Evolutionary conservation across 35 echinoderm and acorn worm species (phyloP).

Genomic region (Ophioderma brevispina): DNA sequence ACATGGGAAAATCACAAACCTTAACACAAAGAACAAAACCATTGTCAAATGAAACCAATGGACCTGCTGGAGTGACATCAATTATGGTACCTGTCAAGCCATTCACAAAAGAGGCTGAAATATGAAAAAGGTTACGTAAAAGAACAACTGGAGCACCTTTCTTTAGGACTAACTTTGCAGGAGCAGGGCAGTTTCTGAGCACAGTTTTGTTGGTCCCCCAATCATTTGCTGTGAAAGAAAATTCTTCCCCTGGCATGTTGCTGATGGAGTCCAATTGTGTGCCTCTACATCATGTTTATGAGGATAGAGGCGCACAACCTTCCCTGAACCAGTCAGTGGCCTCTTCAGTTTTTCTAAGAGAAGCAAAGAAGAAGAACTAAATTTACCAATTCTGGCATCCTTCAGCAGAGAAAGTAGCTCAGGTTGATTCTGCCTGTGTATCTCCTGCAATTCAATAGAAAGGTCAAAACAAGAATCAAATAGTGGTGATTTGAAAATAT

Average conservation of each 20-base stretch:
- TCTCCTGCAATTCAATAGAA: neutral
- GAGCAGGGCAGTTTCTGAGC: neutral
- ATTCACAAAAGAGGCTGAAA: neutral
- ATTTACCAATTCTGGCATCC: neutral
- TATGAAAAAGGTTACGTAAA: neutral
- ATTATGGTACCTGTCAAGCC: neutral
- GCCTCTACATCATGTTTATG: neutral
- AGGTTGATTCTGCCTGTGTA: neutral
- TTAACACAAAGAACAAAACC: neutral
- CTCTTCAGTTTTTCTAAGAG: neutral
- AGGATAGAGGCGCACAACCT: neutral
- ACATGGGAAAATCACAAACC: neutral
- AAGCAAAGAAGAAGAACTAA: neutral
- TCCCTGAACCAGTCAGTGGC: neutral
- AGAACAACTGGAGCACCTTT: neutral
- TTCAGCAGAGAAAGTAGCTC: neutral
- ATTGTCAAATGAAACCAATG: neutral
- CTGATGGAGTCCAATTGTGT: neutral
- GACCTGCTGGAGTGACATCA: neutral
- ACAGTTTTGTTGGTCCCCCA: neutral
- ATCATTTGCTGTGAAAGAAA: neutral
- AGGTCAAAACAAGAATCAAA: neutral
- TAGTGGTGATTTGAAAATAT: neutral
- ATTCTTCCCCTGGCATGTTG: neutral
- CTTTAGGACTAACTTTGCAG: neutral